Base-by-base conservation (phyloP, 2,888 invertebrate genomes). In the Eristalinus sepulchralis region DNA sequence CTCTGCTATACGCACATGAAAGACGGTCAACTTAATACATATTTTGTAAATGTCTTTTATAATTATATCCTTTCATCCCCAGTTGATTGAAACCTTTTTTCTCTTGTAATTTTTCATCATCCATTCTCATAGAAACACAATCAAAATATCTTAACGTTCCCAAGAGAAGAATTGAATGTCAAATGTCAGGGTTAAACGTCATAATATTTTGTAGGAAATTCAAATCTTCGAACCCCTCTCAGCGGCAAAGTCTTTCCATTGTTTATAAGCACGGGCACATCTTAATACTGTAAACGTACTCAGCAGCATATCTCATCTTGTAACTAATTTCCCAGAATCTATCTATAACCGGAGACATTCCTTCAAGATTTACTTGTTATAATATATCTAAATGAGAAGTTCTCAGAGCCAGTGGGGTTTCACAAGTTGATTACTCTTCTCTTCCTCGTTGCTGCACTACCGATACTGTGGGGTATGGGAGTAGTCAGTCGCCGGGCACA, bases 361-460 rank as follows among this genome's bases (percentile, higher is more conserved):
- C 62, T 72, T 57, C 33, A 1, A 36, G 63, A 36, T 72, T 64
- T 36, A 53, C 53, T 77, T 63, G 20, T 34, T 20, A 60, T 60
- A 66, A 66, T 53, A 67, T 57, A 36, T 59, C 63, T 39, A 64
- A 77, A 77, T 82, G 73, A 59, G 68, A 60, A 73, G 64, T 70
- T 73, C 57, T 31, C 62, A 66, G 39, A 77, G 73, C 72, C 85
- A 76, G 53, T 62, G 70, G 85, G 82, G 47, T n/a, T 73, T 60
- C 77, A 59, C 59, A 82, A 78, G 72, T 73, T 73, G 67, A 85
- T 73, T 70, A 66, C 68, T 62, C 68, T 47, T 70, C 68, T 59
- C 67, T 55, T 80, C 80, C 31, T 60, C 70, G 39, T 72, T 64
- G 79, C 68, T 27, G 68, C 63, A 68, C 62, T 81, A 72, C 59